These are phyloP conservation scores for Acanthurus leucopareius DNA, from an alignment of 2,797 vertebrate genomes.

Conservation along the genomic window DNA sequence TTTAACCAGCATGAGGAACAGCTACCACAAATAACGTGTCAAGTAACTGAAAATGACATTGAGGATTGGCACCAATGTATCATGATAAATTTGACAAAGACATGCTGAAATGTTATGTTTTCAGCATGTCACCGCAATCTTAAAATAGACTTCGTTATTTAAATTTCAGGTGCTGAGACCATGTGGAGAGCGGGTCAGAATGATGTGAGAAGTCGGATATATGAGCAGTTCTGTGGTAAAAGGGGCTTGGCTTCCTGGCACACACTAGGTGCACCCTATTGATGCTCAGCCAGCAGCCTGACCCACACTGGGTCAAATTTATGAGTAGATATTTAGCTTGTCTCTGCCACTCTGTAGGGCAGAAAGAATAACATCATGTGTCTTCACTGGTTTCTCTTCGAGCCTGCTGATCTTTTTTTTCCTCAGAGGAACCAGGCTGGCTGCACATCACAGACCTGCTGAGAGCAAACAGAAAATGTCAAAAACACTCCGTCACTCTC, in stretches of 20 bases:
- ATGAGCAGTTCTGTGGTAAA: slow-evolving; percentile 68
- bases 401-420: slow-evolving; percentile 59
- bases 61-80: slow-evolving; percentile 14
- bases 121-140: slow-evolving; percentile 38
- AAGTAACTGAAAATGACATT: neutral
- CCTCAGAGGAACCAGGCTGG: slow-evolving; percentile 64
- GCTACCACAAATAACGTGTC: neutral
- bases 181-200: slow-evolving; percentile 51
- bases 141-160: slow-evolving; percentile 58
- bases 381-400: slow-evolving; percentile 29
- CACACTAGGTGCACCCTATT: slow-evolving; percentile 57
- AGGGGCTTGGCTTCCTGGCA: slow-evolving; percentile 69
- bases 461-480: slow-evolving; percentile 67
- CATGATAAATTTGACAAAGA: slow-evolving; percentile 39
- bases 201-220: slow-evolving; percentile 70
- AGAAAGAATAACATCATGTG: slow-evolving; percentile 76
- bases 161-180: slow-evolving; percentile 69
- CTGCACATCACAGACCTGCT: slow-evolving; percentile 70
- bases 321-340: slow-evolving; percentile 75
- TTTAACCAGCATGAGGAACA: neutral
- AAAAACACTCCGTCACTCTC: slow-evolving; percentile 62
- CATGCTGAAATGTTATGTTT: slow-evolving; percentile 43
- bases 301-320: slow-evolving; percentile 71
- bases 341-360: slow-evolving; percentile 71
- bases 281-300: slow-evolving; percentile 70